Base-by-base conservation (phyloP, 2,888 invertebrate genomes). In the Mimas tiliae region DNA sequence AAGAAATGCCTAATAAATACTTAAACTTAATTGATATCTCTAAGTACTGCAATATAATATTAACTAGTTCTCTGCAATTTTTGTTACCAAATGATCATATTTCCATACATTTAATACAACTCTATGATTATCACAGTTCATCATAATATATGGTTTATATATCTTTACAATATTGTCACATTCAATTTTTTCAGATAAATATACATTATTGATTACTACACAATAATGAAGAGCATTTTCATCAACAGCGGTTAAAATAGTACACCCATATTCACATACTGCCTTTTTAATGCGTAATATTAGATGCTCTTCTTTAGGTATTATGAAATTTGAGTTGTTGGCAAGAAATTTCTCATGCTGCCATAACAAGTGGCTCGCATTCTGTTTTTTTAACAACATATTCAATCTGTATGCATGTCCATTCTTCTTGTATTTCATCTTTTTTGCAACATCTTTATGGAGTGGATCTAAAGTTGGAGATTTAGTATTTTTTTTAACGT, bases 281-380 rank as follows among this genome's bases (percentile, higher is more conserved):
- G 84, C 69, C 68, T 82, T 88, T 77, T 79, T 70, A 70, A 93
- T 85, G 66, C 79, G 77, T 70, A 89, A 90, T 19, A 80, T 68
- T 27, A 75, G 34, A 72, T 80, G 76, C 63, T 87, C 84, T 65
- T 76, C 83, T 79, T 87, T 91, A 0, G 92, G 90, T 21, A 92
- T 83, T 1, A 89, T 71, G 73, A 93, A 90, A 72, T 85, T 89
- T 11, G 93, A 88, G 75, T 86, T 88, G 71, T 81, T 85, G 0
- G 93, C 94, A 70, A 94, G 80, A 81, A 85, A 94, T 67, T 85
- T 81, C 77, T 95, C 95, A 74, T 95, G 94, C 79, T 94, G 89
- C 94, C 95, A 95, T 65, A 95, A 83, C 42, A 90, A 89, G 65
- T 91, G 69, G 69, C 83, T 87, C 0, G 91, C 87, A 66, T 84